Percentiles rank a stretch among this genome's conserved stretches.
Conservation (phyloP, 1,140 invertebrate species). For the Zophobas atratus region DNA sequence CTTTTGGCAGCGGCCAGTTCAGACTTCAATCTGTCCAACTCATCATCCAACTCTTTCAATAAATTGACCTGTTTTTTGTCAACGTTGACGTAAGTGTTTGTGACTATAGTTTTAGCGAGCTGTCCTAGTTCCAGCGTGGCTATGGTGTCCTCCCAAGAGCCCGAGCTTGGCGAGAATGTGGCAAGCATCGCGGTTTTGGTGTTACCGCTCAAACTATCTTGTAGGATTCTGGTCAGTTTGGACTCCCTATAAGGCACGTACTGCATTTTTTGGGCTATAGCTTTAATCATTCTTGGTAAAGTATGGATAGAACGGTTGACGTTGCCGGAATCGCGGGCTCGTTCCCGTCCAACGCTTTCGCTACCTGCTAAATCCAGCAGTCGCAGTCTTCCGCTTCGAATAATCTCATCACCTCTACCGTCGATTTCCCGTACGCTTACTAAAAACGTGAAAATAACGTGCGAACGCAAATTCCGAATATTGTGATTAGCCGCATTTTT, state of each 20-base stretch:
- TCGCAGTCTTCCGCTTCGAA: constrained; percentile 96
- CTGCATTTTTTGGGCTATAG: constrained; percentile 9
- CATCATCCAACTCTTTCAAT: constrained; percentile 23
- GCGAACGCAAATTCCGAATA: constrained; percentile 93
- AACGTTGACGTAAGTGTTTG: constrained; percentile 95
- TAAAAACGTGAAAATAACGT: constrained; percentile 96
- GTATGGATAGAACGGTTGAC: constrained; percentile 97
- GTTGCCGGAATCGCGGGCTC: constrained; percentile 94
- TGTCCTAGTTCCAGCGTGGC: constrained; percentile 96
- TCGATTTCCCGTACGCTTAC: constrained; percentile 94
- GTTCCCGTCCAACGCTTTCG: constrained; percentile 90
- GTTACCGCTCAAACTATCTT: constrained; percentile 98
- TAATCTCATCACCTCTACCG: constrained; percentile 89
- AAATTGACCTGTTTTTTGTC: constrained; percentile 72
- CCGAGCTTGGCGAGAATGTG: constrained; percentile 90
- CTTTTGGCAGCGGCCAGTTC: constrained; percentile 14
- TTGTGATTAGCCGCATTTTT: constrained; percentile 96
- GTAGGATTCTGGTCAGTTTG: constrained; percentile 91
- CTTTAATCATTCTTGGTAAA: constrained; percentile 91
- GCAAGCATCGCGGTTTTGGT: constrained; percentile 88
- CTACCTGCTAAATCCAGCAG: constrained; percentile 97
- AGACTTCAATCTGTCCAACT: constrained; percentile 2
- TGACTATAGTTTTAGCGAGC: constrained; percentile 95
- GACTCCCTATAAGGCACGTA: constrained; percentile 74
- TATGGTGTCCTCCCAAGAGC: constrained; percentile 93